phyloP scores from a whole-genome alignment of 2,888 invertebrate species.

The Kryphioiulus occultus region DNA sequence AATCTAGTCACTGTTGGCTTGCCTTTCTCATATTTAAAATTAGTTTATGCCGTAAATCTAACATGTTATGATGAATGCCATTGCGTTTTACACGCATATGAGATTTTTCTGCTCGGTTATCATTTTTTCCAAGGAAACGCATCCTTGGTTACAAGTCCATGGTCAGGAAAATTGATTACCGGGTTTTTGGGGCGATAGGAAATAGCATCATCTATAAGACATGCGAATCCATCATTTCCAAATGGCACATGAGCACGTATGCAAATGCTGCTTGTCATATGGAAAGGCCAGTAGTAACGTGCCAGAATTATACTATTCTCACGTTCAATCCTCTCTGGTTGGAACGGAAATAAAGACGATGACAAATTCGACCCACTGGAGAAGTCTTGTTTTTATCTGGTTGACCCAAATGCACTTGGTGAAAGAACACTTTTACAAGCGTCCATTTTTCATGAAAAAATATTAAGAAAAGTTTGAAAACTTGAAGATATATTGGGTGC shows the following conservation, averaged over 20 bases:
- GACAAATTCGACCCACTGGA: background rate
- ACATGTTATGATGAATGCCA: too few species aligned
- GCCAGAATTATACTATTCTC: background rate
- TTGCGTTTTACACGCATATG: too few species aligned
- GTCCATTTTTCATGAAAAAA: conserved; percentile 15
- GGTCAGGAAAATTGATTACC: conserved; percentile 11
- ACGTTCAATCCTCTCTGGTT: background rate
- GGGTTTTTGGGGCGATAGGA: background rate
- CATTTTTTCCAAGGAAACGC: background rate
- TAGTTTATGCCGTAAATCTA: too few species aligned
- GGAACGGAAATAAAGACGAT: background rate
- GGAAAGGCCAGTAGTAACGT: background rate
- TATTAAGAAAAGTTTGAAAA: background rate
- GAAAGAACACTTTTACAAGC: background rate
- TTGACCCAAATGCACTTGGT: background rate
- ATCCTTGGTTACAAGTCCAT: background rate
- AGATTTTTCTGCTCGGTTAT: background rate
- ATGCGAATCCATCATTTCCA: background rate
- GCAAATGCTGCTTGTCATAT: background rate
- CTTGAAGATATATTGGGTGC: background rate
- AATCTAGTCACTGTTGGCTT: too few species aligned
- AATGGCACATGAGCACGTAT: background rate
- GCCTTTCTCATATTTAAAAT: too few species aligned
- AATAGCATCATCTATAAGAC: background rate
- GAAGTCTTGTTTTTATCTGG: background rate